Conservation (phyloP, 2,797 vertebrate genomes). For the Chelidonichthys spinosus region DNA sequence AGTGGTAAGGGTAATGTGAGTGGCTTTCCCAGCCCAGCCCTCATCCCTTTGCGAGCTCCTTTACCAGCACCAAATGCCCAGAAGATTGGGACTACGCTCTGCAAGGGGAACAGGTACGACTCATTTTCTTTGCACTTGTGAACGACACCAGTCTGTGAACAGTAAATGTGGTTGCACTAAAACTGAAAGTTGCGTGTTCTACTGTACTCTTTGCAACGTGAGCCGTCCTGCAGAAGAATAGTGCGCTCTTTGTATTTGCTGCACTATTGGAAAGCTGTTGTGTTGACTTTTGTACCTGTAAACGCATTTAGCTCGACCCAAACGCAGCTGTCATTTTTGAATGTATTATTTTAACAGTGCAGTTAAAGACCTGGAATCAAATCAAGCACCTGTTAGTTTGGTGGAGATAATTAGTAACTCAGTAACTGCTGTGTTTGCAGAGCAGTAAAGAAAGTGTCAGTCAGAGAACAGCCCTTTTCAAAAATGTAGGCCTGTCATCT, state of each 20-base stretch:
- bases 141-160: slow-evolving; percentile 9
- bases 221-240: slow-evolving; percentile 55
- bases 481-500: slow-evolving; percentile 37
- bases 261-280: slow-evolving; percentile 54
- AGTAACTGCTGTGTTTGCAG: slow-evolving; percentile 74
- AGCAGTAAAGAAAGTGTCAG: slow-evolving; percentile 57
- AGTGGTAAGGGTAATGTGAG: slow-evolving; percentile 76
- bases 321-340: slow-evolving; percentile 59
- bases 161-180: slow-evolving; percentile 10
- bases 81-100: slow-evolving; percentile 68
- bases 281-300: slow-evolving; percentile 80
- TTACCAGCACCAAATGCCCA: slow-evolving; percentile 74
- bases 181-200: slow-evolving; percentile 26
- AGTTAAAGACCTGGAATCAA: slow-evolving; percentile 64
- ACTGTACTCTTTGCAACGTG: slow-evolving; percentile 19
- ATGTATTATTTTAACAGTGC: slow-evolving; percentile 54
- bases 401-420: slow-evolving; percentile 74
- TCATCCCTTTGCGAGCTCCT: slow-evolving; percentile 77
- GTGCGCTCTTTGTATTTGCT: slow-evolving; percentile 71
- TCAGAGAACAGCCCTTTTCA: slow-evolving; percentile 35
- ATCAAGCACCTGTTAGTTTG: slow-evolving; percentile 82
- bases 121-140: slow-evolving; percentile 33
- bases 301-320: slow-evolving; percentile 61
- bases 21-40: slow-evolving; percentile 70
- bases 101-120: slow-evolving; percentile 80